phyloP scores from a whole-genome alignment of 1,140 invertebrate genomes.

The Drosophila funebris region DNA sequence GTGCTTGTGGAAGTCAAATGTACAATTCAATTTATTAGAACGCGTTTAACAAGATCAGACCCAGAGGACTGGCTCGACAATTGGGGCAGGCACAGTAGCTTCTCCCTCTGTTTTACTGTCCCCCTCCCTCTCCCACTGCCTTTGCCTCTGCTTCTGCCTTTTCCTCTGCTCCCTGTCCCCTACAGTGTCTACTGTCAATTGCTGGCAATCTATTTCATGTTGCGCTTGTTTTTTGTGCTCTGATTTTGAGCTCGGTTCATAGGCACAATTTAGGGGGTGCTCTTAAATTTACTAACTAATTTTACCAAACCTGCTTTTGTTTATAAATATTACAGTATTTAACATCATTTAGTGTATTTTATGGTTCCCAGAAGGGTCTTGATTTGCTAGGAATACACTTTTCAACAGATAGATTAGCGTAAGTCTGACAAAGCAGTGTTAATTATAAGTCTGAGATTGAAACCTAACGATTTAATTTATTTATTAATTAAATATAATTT shows the following conservation, averaged over 20 bases:
- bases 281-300: conserved; percentile 10
- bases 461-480: background rate
- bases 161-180: background rate
- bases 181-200: conserved; percentile 44
- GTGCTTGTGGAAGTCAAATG: conserved; percentile 67
- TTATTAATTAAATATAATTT: background rate
- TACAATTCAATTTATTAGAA: conserved; percentile 82
- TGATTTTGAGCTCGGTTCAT: conserved; percentile 30
- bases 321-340: conserved; percentile 6
- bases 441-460: too few relatives aligned
- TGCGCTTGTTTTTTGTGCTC: conserved; percentile 30
- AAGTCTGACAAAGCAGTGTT: too few relatives aligned
- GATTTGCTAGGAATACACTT: too few relatives aligned
- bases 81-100: conserved; percentile 27
- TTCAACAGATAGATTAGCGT: too few relatives aligned
- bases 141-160: background rate
- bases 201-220: conserved; percentile 62
- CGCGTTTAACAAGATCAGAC: conserved; percentile 64
- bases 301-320: conserved; percentile 3
- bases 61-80: conserved; percentile 32
- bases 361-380: too few relatives aligned
- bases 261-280: conserved; percentile 24
- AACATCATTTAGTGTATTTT: background rate
- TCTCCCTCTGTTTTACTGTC: too few relatives aligned
- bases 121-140: background rate